phyloP scores from a whole-genome alignment of 2,888 invertebrate species.

The Cetonia aurata region DNA sequence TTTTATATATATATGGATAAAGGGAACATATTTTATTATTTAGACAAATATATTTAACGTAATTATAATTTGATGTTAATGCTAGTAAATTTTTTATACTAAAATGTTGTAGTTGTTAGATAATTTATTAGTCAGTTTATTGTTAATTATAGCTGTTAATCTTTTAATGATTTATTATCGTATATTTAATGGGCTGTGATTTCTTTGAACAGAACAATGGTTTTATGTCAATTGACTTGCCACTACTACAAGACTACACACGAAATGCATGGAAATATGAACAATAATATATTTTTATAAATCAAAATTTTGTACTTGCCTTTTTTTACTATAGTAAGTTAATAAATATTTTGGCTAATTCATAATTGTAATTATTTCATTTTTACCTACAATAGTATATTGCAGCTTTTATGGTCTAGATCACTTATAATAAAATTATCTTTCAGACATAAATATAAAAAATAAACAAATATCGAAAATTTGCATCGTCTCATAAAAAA shows the following conservation, averaged over 20 bases:
- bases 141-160: conserved; percentile 21
- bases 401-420: too few species aligned
- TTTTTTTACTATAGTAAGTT: conserved; percentile 26
- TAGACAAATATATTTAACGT: conserved; percentile 1
- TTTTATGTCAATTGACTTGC: conserved; percentile 41
- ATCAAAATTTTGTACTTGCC: conserved; percentile 46
- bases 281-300: conserved; percentile 44
- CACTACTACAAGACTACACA: conserved; percentile 38
- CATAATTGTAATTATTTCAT: too few species aligned
- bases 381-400: too few species aligned
- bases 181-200: conserved; percentile 46
- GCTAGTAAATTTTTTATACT: neutral
- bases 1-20: conserved; percentile 20
- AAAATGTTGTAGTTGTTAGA: conserved; percentile 22
- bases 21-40: conserved; percentile 9
- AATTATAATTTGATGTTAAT: conserved; percentile 7
- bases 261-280: conserved; percentile 31
- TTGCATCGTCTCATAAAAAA: too few species aligned
- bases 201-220: conserved; percentile 40
- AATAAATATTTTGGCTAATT: conserved; percentile 28
- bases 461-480: too few species aligned
- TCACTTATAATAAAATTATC: too few species aligned
- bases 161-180: conserved; percentile 15
- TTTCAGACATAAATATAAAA: too few species aligned
- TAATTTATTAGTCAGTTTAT: conserved; percentile 35